Base-by-base conservation (phyloP, 2,113 vertebrate species). In the Callaeas wilsoni region DNA sequence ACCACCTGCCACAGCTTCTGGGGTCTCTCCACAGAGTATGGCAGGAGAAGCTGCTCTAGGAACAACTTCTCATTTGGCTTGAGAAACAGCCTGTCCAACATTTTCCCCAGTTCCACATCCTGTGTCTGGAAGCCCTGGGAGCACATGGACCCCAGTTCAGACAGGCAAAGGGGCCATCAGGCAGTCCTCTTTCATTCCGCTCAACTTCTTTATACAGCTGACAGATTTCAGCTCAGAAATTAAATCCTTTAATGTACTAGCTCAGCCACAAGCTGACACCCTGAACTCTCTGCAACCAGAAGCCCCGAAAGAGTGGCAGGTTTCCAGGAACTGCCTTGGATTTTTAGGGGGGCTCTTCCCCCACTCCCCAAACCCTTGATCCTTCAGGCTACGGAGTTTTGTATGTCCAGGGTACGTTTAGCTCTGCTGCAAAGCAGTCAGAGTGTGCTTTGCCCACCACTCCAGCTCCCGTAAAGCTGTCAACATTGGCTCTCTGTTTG, bases 401-500 rank as follows among this genome's bases (percentile, higher is more conserved):
- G 32, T 46, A 44, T 2, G 0, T 16, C 75, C 59, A 26, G 27
- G 42, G 18, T 29, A 73, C 1, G 1, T 23, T 52, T 1, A 85
- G 67, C 55, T 85, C 32, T 55, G 71, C 90, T 70, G 82, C 91
- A 63, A 73, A 85, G 70, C 87, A 83, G 41, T 33, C 19, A 0
- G 65, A 82, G 50, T 1, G 47, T 37, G 85, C 75, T 96, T 47
- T 88, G 68, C 94, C 71, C 87, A 65, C 84, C 74, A 60, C 84
- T 96, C 77, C 89, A 90, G 65, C 87, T 91, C 86, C 89, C n/a
- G 42, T 42, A 90, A 93, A 94, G 93, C 93, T 93, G 85, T 90
- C 94, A 94, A 85, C 85, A 53, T 80, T 63, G 92, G 85, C 87
- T 91, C 69, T 81, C 37, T 94, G 94, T 91, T 93, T 91, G 89